Base-by-base conservation (phyloP, 1,140 invertebrate genomes). In the Drosophila novamexicana region DNA sequence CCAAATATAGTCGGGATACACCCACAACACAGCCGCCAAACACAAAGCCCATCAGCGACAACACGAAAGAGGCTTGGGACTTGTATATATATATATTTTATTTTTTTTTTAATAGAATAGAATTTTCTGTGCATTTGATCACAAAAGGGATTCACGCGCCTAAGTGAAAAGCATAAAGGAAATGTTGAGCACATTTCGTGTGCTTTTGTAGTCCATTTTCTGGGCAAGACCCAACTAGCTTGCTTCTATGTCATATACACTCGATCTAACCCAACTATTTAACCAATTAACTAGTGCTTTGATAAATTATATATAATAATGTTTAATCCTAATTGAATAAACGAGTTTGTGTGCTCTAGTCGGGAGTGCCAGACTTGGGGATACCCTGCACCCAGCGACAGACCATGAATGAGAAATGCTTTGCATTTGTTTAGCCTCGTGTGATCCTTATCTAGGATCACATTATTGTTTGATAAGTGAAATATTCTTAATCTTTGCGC, bases 91-190 rank as follows among this genome's bases (percentile, higher is more conserved):
- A 32, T 14, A 16, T 49, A 6, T 52, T 52, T n/a, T 34, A 18
- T 14, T 32, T 71, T 78, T 78, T 81, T 69, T 42, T 71, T 72
- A 77, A 77, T 72, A 72, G 82, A 86, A 85, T 73, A 86, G 72
- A 86, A 88, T 82, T 85, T 85, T 86, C 83, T 88, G 71, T 82
- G 82, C 83, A 85, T 85, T 85, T 85, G 82, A 85, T 85, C 88
- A 85, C 82, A 85, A 85, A 85, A 82, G 82, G 83, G 82, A 85
- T 79, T 88, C 83, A 79, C 81, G 82, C 84, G 82, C 83, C 84
- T 82, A 79, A 86, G 73, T 74, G 71, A 56, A 49, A 70, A 65
- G 64, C 77, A 84, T 74, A 83, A 83, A 70, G 68, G 53, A 77
- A 79, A 78, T 71, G 67, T 71, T 72, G 53, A 61, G 68, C 75